Evolutionary conservation across 1,140 invertebrate genomes (phyloP).

Genomic region (Drosophila funebris): DNA sequence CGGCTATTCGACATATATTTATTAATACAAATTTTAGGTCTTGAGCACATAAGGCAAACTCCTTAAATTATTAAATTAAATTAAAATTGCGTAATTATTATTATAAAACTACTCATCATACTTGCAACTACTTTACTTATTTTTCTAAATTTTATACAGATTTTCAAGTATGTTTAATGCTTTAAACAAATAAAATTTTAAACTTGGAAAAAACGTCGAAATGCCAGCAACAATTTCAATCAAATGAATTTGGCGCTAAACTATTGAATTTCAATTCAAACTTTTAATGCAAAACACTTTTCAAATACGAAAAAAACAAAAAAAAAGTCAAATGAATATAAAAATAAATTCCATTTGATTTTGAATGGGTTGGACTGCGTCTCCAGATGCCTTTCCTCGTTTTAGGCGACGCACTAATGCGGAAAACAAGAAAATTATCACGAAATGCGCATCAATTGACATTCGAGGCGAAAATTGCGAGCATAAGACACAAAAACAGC

Average conservation of each 20-base stretch:
- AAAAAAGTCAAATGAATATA: neutral
- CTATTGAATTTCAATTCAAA: conserved; percentile 44
- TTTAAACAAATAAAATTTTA: too few relatives aligned
- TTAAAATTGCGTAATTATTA: too few relatives aligned
- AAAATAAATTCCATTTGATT: conserved; percentile 26
- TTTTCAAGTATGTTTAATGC: too few relatives aligned
- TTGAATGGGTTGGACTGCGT: conserved; percentile 12
- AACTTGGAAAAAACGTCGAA: too few relatives aligned
- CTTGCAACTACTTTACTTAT: too few relatives aligned
- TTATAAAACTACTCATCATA: too few relatives aligned
- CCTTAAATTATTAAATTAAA: too few relatives aligned
- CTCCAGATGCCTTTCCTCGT: neutral
- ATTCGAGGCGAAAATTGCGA: conserved; percentile 26
- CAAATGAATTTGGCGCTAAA: conserved; percentile 20
- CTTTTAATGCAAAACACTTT: conserved; percentile 48
- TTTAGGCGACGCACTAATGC: conserved; percentile 41
- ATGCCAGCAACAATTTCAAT: conserved; percentile 6
- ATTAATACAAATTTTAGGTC: too few relatives aligned
- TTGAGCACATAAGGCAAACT: too few relatives aligned
- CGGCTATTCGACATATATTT: too few relatives aligned
- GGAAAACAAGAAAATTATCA: conserved; percentile 57
- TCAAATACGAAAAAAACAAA: neutral
- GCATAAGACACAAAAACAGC: conserved; percentile 25
- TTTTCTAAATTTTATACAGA: too few relatives aligned
- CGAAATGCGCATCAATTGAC: conserved; percentile 51